Evolutionary conservation across 92 coral and sea anemone genomes (phyloP), one percentile per base, ranked within the genome.

Genomic region (Pocillopora meandrina): DNA sequence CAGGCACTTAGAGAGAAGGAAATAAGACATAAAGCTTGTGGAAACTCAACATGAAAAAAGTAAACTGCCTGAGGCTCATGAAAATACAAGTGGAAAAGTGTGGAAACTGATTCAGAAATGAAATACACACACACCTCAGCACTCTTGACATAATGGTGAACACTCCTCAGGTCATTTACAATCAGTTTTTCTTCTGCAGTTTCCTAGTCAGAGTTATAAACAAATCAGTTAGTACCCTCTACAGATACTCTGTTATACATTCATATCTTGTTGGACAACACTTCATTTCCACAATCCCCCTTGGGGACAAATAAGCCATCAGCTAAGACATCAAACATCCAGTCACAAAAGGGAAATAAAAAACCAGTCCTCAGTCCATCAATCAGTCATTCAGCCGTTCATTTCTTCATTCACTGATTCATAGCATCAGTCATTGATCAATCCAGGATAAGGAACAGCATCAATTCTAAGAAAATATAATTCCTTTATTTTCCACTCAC

Each of bases 151-250:
- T 96, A 96, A 83, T 94, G 93, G 59, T 85, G 82, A 35, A 96
- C 94, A 87, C 99, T 96, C 56, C 77, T 71, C 55, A 96, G 73
- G 80, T 96, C 99, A 89, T 91, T 90, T 67, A 95, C 93, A 78
- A 96, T 90, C 68, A 96, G 95, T 56, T 94, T 96, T 86, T 96
- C 99, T 64, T 96, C 99, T 76, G 90, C 84, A 66, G 87, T 89
- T 95, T 96, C 97, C 98, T 92, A 86, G 31, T 26, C 31, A 26
- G 12, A 70, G 17, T 35, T 10, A 70, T 8, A 0, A 34, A 69
- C 4, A 10, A 59, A 12, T 23, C 7, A 12, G 31, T 42, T 42
- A 42, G 52, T 42, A 0, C 52, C 52, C 4, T 42, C 52, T 42
- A 42, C 8, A 42, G 52, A 3, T 42, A 42, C 52, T 42, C 52